phyloP scores from a whole-genome alignment of 1,140 invertebrate genomes.

The Platyura marginata region DNA sequence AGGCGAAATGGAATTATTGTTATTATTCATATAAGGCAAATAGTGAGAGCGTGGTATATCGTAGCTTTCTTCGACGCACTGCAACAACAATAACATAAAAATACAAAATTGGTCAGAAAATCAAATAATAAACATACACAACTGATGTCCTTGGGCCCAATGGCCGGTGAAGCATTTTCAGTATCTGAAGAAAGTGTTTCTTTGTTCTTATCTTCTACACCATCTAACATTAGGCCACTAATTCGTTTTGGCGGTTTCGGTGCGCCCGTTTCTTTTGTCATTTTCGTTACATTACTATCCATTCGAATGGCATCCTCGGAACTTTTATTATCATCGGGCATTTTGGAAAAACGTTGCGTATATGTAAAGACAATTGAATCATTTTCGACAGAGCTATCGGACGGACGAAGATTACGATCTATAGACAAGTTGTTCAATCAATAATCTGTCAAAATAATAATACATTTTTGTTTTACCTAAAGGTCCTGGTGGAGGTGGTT shows the following conservation, averaged over 20 bases:
- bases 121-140: constrained; percentile 6
- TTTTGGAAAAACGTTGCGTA: constrained; percentile 32
- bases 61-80: constrained; percentile 41
- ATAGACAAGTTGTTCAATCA: too few relatives aligned
- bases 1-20: constrained; percentile 8
- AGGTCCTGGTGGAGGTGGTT: neutral
- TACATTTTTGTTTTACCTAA: neutral
- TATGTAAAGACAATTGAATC: constrained; percentile 37
- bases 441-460: too few relatives aligned
- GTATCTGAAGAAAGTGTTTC: constrained; percentile 14
- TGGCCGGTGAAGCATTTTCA: constrained; percentile 22
- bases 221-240: constrained; percentile 20
- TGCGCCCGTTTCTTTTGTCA: constrained; percentile 10
- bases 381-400: constrained; percentile 32
- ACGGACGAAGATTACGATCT: constrained; percentile 26
- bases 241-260: constrained; percentile 60
- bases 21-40: constrained; percentile 18
- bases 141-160: constrained; percentile 15
- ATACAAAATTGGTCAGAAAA: neutral
- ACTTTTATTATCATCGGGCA: constrained; percentile 24
- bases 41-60: constrained; percentile 52
- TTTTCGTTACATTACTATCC: neutral
- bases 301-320: neutral
- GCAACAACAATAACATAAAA: constrained; percentile 2
- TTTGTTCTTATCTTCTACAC: constrained; percentile 18